Percentiles rank a stretch among this genome's conserved stretches.
Evolutionary conservation across 2,113 vertebrate genomes (phyloP).

Genomic region (Antennarius striatus): DNA sequence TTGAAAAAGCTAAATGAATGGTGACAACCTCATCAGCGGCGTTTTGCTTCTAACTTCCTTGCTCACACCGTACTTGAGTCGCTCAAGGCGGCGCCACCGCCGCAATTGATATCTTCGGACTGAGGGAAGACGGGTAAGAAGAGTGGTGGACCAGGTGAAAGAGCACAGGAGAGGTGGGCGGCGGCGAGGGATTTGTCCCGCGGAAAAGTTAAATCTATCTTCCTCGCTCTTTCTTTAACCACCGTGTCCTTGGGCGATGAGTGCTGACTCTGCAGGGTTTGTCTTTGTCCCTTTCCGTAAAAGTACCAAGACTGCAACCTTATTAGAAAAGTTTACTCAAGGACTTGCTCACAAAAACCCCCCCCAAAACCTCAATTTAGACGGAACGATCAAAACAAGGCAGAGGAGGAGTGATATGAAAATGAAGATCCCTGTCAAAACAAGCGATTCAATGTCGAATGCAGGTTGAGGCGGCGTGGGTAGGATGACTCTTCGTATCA

Average conservation of each 20-base stretch:
- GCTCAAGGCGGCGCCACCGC: slow-evolving; percentile 47
- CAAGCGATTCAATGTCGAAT: neutral
- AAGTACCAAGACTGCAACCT: slow-evolving; percentile 66
- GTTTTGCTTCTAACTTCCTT: slow-evolving; percentile 23
- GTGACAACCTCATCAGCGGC: slow-evolving; percentile 40
- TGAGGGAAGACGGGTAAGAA: neutral
- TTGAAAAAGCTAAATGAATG: slow-evolving; percentile 54
- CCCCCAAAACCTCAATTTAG: slow-evolving; percentile 9
- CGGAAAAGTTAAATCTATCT: slow-evolving; percentile 68
- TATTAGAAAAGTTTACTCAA: slow-evolving; percentile 70
- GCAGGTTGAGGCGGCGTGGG: too few relatives aligned
- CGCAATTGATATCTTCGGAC: slow-evolving; percentile 52
- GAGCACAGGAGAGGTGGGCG: slow-evolving; percentile 49
- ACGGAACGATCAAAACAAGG: neutral
- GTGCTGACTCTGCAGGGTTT: slow-evolving; percentile 71
- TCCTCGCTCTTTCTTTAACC: slow-evolving; percentile 61
- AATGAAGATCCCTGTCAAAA: slow-evolving; percentile 13
- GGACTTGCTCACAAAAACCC: slow-evolving; percentile 59
- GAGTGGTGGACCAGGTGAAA: slow-evolving; percentile 51
- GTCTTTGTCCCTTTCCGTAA: slow-evolving; percentile 54
- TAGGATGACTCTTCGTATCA: too few relatives aligned
- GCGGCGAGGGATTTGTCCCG: slow-evolving; percentile 62
- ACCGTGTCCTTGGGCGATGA: slow-evolving; percentile 59
- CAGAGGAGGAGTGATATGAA: neutral
- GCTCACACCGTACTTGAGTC: slow-evolving; percentile 9